Base-by-base conservation (phyloP, 2,113 vertebrate genomes). In the Mastomys natalensis region DNA sequence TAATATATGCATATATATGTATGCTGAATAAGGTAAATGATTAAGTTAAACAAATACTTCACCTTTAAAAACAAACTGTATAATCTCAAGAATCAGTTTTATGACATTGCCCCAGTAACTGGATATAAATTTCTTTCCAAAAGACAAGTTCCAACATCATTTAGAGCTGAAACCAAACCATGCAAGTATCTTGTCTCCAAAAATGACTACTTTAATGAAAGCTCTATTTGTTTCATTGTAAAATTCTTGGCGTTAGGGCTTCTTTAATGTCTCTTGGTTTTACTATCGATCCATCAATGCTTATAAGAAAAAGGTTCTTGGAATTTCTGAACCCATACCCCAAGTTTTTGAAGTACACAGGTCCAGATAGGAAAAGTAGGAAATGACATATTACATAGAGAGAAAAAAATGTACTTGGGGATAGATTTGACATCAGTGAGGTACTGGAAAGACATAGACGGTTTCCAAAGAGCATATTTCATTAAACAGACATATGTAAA, bases 401-500 rank as follows among this genome's bases (percentile, higher is more conserved):
- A 68, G 22, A 91, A 51, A 84, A 55, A 89, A 40, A 55, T 82
- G 53, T 40, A 93, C 73, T 85, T 95, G 70, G 93, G 70, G 37
- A 90, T 74, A 93, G 64, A 77, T 22, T 94, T 82, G 80, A 81
- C 88, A 95, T 77, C 51, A 84, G 16, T 74, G 26, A 53, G 34
- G 40, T 80, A 74, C 53, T 89, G 34, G 77, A 76, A 96, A 95
- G 58, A 96, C 94, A 85, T 34, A 95, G 12, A 92, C 6, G 60
- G 34, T 87, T 98, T 97, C 90, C 43, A 92, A 94, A 91, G 96
- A 80, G 22, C 60, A 0, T 26, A 70, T 95, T 98, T 97, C 66
- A 92, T 60, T 97, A 97, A 95, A 64, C 87, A 95, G 89, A 97
- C 85, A 97, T 94, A 94, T 37, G 66, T 94, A 96, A 97, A 97